A percentile compares a stretch with the other conserved stretches of the same genome.
Evolutionary conservation across 2,888 invertebrate species (phyloP).

Genomic region (Panopea generosa): DNA sequence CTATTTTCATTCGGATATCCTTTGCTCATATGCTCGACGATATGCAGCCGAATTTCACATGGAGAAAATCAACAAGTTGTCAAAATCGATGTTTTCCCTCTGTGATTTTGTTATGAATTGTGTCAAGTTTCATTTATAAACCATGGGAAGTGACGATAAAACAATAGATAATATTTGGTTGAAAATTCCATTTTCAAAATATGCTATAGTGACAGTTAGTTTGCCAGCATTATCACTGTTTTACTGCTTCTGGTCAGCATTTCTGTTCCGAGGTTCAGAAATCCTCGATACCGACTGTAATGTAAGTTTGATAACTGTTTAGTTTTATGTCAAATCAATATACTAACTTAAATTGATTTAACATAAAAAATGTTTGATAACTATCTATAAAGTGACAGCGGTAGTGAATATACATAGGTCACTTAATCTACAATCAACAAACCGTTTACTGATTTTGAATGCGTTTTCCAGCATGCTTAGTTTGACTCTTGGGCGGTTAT

Average conservation of each 20-base stretch:
- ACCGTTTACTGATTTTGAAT: too few relatives aligned
- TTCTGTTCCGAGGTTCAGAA: constrained; percentile 96
- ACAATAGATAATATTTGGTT: constrained; percentile 85
- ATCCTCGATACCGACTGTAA: constrained; percentile 98
- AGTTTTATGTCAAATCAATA: too few relatives aligned
- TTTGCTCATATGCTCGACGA: background rate
- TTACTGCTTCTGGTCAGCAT: constrained; percentile 94
- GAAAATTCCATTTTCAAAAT: constrained; percentile 86
- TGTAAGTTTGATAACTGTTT: constrained; percentile 88
- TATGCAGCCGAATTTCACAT: background rate
- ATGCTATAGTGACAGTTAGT: constrained; percentile 93
- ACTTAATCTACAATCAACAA: too few relatives aligned
- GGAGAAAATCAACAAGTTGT: too few relatives aligned
- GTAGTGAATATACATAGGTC: too few relatives aligned
- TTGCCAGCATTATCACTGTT: constrained; percentile 94
- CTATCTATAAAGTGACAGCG: too few relatives aligned
- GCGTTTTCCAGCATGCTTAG: too few relatives aligned
- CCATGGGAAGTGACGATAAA: constrained; percentile 1
- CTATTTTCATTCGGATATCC: constrained; percentile 4
- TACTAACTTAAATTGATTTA: too few relatives aligned
- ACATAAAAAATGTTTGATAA: too few relatives aligned
- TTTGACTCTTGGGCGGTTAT: too few relatives aligned
- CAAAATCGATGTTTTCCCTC: too few relatives aligned
- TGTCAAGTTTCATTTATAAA: background rate
- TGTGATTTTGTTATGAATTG: too few relatives aligned